Percentiles rank a stretch among this genome's conserved stretches.
phyloP scores from a whole-genome alignment of 2,888 invertebrate genomes.

The Nyleta sp. region DNA sequence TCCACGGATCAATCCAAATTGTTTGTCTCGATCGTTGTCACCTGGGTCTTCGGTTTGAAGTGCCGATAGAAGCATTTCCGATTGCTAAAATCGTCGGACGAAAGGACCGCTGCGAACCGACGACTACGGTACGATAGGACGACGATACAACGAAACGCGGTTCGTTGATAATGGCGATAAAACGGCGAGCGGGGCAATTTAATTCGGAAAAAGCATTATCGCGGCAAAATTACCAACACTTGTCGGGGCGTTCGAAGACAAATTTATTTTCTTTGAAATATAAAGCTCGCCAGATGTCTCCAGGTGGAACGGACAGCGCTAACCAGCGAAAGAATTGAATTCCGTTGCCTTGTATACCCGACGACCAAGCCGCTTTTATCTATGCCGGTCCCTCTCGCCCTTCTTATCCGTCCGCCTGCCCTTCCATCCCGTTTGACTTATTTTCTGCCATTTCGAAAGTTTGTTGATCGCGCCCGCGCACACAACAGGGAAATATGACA shows the following conservation, averaged over 20 bases:
- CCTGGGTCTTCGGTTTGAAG: too few species aligned
- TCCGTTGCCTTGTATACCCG: conserved; percentile 69
- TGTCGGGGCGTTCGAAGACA: conserved; percentile 36
- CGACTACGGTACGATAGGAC: too few species aligned
- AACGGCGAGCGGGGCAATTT: too few species aligned
- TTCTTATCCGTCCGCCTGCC: conserved; percentile 19
- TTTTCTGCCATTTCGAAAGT: conserved; percentile 30
- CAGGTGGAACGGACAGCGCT: conserved; percentile 73
- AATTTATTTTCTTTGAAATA: conserved; percentile 68
- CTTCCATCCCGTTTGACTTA: conserved; percentile 23
- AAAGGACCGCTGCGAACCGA: too few species aligned
- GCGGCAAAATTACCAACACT: conserved; percentile 51
- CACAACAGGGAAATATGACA: conserved; percentile 20
- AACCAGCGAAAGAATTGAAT: conserved; percentile 76
- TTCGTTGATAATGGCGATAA: too few species aligned
- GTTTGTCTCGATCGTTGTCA: conserved; percentile 10
- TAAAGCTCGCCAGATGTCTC: conserved; percentile 70
- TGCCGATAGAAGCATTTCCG: too few species aligned
- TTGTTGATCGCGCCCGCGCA: conserved; percentile 20
- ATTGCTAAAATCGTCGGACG: too few species aligned
- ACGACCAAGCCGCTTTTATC: conserved; percentile 61
- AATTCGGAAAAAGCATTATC: conserved; percentile 33
- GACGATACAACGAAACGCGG: too few species aligned
- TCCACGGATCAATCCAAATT: conserved; percentile 20
- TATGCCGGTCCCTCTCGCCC: conserved; percentile 23